phyloP scores from a whole-genome alignment of 2,797 vertebrate species.

The Aplochiton taeniatus region DNA sequence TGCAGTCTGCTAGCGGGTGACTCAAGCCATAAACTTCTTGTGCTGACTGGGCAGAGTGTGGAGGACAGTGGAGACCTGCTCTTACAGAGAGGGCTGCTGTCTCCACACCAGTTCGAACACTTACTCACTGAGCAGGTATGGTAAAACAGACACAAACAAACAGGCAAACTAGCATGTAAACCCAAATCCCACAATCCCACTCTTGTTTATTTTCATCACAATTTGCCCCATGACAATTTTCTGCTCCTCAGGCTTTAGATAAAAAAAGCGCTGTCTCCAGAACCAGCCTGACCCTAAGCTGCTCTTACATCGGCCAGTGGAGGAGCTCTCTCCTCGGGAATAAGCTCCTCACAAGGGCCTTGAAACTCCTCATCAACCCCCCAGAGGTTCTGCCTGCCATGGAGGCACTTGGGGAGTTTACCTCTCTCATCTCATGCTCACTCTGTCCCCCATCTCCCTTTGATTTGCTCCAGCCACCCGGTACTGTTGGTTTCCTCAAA shows the following conservation, averaged over 20 bases:
- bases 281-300: slow-evolving; percentile 82
- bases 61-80: slow-evolving; percentile 88
- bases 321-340: slow-evolving; percentile 70
- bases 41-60: slow-evolving; percentile 87
- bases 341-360: slow-evolving; percentile 72
- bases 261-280: slow-evolving; percentile 63
- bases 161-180: neutral
- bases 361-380: slow-evolving; percentile 82
- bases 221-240: slow-evolving; percentile 7
- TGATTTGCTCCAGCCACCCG: slow-evolving; percentile 86
- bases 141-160: neutral
- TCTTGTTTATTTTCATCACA: too few relatives aligned
- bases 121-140: slow-evolving; percentile 86
- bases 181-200: too few relatives aligned
- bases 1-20: slow-evolving; percentile 81
- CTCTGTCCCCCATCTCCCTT: slow-evolving; percentile 87
- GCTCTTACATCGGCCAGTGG: slow-evolving; percentile 86
- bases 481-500: slow-evolving; percentile 88
- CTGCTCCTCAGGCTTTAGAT: slow-evolving; percentile 69
- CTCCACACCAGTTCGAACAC: slow-evolving; percentile 83
- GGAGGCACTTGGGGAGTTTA: slow-evolving; percentile 91
- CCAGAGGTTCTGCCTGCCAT: slow-evolving; percentile 73
- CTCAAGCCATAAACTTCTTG: slow-evolving; percentile 86
- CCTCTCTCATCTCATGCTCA: slow-evolving; percentile 88
- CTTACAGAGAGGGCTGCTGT: slow-evolving; percentile 86